Evolutionary conservation across 1,140 invertebrate species (phyloP).

Genomic region (Nephila pilipes): DNA sequence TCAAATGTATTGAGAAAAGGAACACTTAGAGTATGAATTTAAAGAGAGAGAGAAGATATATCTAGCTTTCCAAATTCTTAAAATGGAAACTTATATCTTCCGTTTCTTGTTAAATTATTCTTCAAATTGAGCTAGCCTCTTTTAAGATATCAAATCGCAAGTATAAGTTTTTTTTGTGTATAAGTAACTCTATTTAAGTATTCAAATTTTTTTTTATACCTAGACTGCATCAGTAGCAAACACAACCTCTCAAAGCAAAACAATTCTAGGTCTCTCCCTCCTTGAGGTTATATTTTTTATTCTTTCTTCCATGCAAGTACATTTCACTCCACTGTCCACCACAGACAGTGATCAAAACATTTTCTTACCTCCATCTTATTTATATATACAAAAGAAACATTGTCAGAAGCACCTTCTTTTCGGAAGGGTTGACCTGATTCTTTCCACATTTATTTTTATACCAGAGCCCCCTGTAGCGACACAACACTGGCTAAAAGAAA

Average conservation of each 20-base stretch:
- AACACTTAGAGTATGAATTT: too few relatives aligned
- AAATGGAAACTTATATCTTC: too few relatives aligned
- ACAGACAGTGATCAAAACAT: neutral
- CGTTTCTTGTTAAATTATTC: too few relatives aligned
- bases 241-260: neutral
- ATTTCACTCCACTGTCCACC: conserved; percentile 9
- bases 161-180: too few relatives aligned
- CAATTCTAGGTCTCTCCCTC: neutral
- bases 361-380: neutral
- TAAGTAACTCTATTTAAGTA: too few relatives aligned
- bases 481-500: neutral
- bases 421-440: conserved; percentile 27
- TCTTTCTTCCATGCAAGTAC: neutral
- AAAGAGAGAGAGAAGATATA: too few relatives aligned
- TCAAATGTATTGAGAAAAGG: too few relatives aligned
- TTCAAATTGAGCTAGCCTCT: too few relatives aligned
- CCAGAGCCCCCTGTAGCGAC: neutral
- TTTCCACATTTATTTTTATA: neutral
- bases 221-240: too few relatives aligned
- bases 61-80: too few relatives aligned
- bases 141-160: too few relatives aligned
- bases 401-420: neutral
- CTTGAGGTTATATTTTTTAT: neutral
- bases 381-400: neutral
- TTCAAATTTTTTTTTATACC: too few relatives aligned